phyloP scores from a whole-genome alignment of 1,140 invertebrate genomes.

The Limonius californicus region DNA sequence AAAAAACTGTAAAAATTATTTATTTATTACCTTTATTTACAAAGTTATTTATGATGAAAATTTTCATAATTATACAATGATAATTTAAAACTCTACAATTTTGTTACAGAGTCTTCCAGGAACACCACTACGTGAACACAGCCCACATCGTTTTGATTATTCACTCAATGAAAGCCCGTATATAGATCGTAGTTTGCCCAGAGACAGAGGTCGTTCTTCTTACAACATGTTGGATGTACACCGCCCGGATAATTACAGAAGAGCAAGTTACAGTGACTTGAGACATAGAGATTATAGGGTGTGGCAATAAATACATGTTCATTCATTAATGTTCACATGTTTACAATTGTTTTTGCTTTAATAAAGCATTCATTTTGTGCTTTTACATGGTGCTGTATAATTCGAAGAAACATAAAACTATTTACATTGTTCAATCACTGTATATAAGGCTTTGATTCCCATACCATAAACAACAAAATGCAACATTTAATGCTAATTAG shows the following conservation, averaged over 20 bases:
- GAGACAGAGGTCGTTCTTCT: conserved; percentile 16
- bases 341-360: no score
- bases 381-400: no score
- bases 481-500: conserved; percentile 6
- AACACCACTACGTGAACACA: conserved; percentile 45
- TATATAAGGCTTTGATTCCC: conserved; percentile 31
- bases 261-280: conserved; percentile 21
- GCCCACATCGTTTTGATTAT: conserved; percentile 45
- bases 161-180: neutral
- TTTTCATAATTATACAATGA: no score
- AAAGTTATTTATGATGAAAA: no score
- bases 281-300: conserved; percentile 19
- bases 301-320: no score
- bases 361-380: no score
- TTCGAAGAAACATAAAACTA: no score
- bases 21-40: no score
- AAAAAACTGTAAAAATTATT: no score
- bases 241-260: conserved; percentile 41
- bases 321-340: conserved; percentile 2
- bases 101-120: conserved; percentile 41
- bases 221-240: conserved; percentile 43
- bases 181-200: conserved; percentile 24
- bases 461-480: conserved; percentile 1
- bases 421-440: no score
- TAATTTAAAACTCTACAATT: no score